These are phyloP conservation scores for Melanaphis sacchari DNA, from an alignment of 1,140 invertebrate genomes.

Conservation along the genomic window DNA sequence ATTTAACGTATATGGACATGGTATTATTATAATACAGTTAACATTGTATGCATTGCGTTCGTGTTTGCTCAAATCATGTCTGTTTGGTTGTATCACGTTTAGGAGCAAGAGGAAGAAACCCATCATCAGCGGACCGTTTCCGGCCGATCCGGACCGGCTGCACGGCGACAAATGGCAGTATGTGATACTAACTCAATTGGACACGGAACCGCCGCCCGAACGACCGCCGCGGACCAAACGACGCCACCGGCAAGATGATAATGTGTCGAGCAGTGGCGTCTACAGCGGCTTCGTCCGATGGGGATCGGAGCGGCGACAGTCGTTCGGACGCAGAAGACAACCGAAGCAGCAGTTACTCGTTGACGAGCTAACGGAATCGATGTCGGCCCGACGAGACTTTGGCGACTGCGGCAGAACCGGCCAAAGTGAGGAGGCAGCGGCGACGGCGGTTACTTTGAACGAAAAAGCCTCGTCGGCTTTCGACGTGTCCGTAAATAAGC, in stretches of 20 bases:
- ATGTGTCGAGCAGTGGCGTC: neutral
- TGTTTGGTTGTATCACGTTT: neutral
- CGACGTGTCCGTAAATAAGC: neutral
- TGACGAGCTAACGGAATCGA: neutral
- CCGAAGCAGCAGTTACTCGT: neutral
- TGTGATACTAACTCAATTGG: constrained; percentile 39
- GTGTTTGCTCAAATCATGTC: neutral
- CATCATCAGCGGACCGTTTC: constrained; percentile 29
- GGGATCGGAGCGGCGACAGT: neutral
- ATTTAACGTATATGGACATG: neutral
- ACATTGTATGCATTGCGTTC: neutral
- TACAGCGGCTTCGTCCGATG: neutral
- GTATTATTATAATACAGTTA: neutral
- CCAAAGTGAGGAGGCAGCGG: too few relatives aligned
- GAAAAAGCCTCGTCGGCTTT: neutral
- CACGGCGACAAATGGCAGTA: constrained; percentile 49
- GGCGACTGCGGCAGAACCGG: neutral
- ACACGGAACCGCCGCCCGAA: constrained; percentile 29
- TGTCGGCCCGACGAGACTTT: neutral
- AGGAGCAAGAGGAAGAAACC: neutral
- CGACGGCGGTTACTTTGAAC: neutral
- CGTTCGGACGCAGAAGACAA: neutral
- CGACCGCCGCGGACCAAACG: constrained; percentile 3
- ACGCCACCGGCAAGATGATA: neutral
- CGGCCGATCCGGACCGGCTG: constrained; percentile 31